Evolutionary conservation across 2,113 vertebrate genomes (phyloP).

Genomic region (Edolisoma coerulescens): DNA sequence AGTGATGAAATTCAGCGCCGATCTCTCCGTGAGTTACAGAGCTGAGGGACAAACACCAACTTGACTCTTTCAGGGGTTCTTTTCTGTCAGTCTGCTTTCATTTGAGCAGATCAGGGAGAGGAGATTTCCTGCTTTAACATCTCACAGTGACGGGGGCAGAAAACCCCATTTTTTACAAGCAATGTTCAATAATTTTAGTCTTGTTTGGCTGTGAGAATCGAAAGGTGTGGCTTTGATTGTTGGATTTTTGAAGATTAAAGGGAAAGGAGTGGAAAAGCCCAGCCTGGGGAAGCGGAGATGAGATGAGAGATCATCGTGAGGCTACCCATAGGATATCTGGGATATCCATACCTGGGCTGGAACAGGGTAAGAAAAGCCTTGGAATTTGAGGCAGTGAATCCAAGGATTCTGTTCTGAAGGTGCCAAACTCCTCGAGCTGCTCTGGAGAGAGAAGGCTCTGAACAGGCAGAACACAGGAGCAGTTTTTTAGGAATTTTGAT

Average conservation of each 20-base stretch:
- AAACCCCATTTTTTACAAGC: fast-evolving
- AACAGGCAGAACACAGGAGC: neutral
- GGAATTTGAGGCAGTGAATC: neutral
- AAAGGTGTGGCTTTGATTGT: neutral
- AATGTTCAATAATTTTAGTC: neutral
- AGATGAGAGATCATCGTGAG: neutral
- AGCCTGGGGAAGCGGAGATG: neutral
- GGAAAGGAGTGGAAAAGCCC: neutral
- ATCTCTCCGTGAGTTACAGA: neutral
- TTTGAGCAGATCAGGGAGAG: neutral
- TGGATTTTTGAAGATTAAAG: neutral
- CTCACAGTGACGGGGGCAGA: neutral
- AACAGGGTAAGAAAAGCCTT: neutral
- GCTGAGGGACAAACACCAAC: neutral
- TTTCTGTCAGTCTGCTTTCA: neutral
- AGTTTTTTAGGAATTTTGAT: neutral
- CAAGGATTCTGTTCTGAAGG: neutral
- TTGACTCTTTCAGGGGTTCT: neutral
- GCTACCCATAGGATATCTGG: too few relatives aligned
- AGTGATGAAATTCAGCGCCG: neutral
- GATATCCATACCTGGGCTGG: neutral
- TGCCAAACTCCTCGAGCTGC: neutral
- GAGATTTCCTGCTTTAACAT: neutral
- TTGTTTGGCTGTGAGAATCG: neutral
- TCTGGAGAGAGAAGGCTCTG: neutral